A percentile compares a stretch with the other conserved stretches of the same genome.
phyloP scores from a whole-genome alignment of 2,888 invertebrate genomes.

The Temnothorax ravouxi region DNA sequence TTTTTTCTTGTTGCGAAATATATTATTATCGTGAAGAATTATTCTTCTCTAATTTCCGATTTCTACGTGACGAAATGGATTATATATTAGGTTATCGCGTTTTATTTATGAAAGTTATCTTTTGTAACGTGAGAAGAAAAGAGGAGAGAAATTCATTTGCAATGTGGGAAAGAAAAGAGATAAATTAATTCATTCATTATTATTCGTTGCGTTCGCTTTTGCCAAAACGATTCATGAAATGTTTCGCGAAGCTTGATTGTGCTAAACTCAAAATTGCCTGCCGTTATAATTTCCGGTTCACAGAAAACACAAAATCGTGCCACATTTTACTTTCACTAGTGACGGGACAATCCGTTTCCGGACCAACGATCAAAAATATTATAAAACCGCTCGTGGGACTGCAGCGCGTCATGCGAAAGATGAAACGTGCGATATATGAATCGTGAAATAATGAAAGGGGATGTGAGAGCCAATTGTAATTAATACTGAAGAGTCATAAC shows the following conservation, averaged over 20 bases:
- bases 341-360: conserved; percentile 49
- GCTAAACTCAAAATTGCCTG: not conserved
- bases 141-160: not conserved
- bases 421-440: conserved; percentile 8
- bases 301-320: conserved; percentile 43
- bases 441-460: not conserved
- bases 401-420: not conserved
- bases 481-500: not conserved
- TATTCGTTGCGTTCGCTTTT: not conserved
- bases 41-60: not conserved
- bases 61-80: not conserved
- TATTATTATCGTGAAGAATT: not conserved
- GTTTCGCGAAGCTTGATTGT: not conserved
- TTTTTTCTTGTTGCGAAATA: not conserved
- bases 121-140: not conserved
- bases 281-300: conserved; percentile 1
- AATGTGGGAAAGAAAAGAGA: not conserved
- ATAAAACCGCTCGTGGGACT: conserved; percentile 9
- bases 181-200: not conserved
- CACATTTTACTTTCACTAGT: conserved; percentile 66
- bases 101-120: not conserved
- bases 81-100: not conserved
- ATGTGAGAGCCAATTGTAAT: not conserved
- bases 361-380: conserved; percentile 20
- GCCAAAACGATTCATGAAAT: conserved; percentile 7